Percentiles rank a stretch among this genome's conserved stretches.
Conservation (phyloP, 2,888 invertebrate genomes). For the Acronicta alni region DNA sequence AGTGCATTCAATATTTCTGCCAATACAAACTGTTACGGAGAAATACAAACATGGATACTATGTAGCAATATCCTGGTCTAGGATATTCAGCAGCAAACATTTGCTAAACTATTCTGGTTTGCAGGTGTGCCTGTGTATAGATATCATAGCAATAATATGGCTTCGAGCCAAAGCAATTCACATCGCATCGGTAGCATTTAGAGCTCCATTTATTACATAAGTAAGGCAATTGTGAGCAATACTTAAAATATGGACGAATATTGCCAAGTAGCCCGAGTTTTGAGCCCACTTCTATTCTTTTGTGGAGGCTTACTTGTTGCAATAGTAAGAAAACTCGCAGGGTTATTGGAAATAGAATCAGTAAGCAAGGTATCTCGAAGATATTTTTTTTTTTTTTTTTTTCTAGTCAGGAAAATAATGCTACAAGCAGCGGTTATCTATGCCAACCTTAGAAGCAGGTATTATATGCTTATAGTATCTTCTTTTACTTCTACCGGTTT, state of each 20-base stretch:
- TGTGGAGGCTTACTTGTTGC: neutral
- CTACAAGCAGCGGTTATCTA: no score
- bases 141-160: conserved; percentile 43
- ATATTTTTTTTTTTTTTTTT: no score
- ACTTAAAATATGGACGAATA: conserved; percentile 38
- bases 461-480: no score
- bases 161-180: conserved; percentile 46
- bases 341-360: no score
- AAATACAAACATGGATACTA: neutral
- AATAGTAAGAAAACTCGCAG: no score
- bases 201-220: conserved; percentile 45
- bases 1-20: neutral
- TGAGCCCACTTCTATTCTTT: conserved; percentile 17
- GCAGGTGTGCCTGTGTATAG: conserved; percentile 47
- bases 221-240: conserved; percentile 51
- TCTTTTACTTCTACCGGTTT: no score
- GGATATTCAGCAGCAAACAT: conserved; percentile 12
- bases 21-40: neutral
- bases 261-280: conserved; percentile 41
- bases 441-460: no score
- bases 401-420: no score
- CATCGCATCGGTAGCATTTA: conserved; percentile 49
- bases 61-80: conserved; percentile 5
- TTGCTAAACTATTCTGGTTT: conserved; percentile 24
- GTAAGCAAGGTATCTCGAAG: no score